A percentile compares a stretch with the other conserved stretches of the same genome.
These are phyloP conservation scores for Proteles cristata DNA, from an alignment of 2,113 vertebrate genomes.

Conservation along the genomic window DNA sequence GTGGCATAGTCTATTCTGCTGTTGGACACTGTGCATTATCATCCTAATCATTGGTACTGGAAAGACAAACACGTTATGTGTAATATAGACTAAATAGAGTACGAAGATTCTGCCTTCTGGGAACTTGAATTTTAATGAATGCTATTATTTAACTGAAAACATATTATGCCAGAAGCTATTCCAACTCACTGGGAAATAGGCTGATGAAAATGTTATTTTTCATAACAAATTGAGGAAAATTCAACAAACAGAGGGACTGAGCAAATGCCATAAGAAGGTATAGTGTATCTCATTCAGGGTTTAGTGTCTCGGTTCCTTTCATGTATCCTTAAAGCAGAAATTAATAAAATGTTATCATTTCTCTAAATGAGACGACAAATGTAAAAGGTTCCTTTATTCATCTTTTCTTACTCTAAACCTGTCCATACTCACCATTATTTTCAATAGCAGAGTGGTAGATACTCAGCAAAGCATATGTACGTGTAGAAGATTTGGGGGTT, in stretches of 20 bases:
- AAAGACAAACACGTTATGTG: neutral
- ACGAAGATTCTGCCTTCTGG: neutral
- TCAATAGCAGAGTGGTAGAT: neutral
- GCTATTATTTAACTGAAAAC: neutral
- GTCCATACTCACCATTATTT: neutral
- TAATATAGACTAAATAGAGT: neutral
- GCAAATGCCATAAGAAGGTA: neutral
- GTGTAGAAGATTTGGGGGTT: neutral
- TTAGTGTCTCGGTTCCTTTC: neutral
- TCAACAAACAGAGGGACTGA: neutral
- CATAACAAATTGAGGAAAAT: neutral
- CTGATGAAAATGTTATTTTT: slow-evolving; percentile 1
- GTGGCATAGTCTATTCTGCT: neutral
- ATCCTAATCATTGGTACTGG: neutral
- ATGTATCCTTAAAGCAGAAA: neutral
- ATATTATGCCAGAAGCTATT: neutral
- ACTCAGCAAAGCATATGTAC: neutral
- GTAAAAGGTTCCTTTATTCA: neutral
- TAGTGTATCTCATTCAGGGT: neutral
- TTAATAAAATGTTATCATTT: neutral
- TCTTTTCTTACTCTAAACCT: neutral
- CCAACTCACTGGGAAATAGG: neutral
- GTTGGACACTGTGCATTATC: neutral
- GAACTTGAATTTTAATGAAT: neutral
- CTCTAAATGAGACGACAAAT: neutral